Conservation (phyloP, 1,140 invertebrate species). For the Dolichoris vasculosae region DNA sequence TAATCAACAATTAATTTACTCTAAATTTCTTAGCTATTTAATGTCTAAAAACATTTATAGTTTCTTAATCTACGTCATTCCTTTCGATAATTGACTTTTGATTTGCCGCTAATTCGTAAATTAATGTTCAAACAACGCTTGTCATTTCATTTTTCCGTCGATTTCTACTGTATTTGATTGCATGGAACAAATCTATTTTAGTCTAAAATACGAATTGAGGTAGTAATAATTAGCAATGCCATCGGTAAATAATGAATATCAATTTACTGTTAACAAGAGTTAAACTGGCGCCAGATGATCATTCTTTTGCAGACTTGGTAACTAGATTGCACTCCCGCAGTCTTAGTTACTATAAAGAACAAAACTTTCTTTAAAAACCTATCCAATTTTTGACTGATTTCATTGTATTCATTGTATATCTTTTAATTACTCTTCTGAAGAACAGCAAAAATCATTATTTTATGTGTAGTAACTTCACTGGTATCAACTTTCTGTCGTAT, state of each 20-base stretch:
- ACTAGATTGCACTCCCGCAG: neutral
- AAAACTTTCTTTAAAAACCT: neutral
- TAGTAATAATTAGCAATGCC: slow-evolving; percentile 59
- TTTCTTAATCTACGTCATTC: neutral
- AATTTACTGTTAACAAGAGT: slow-evolving; percentile 61
- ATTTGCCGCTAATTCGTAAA: neutral
- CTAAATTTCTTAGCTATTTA: no score
- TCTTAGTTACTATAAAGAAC: neutral
- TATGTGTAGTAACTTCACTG: no score
- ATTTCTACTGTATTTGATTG: neutral
- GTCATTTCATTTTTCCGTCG: neutral
- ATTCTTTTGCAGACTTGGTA: neutral
- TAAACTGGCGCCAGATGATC: neutral
- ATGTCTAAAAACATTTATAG: no score
- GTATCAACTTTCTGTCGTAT: no score
- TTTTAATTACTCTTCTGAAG: neutral
- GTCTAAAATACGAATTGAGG: neutral
- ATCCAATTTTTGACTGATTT: neutral
- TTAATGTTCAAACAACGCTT: no score
- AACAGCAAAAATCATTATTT: neutral
- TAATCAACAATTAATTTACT: no score
- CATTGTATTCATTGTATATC: neutral
- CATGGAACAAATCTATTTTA: neutral
- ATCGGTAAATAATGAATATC: slow-evolving; percentile 64
- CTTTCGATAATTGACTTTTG: neutral